Conservation (phyloP, 1,140 invertebrate genomes). For the Planococcus citri region DNA sequence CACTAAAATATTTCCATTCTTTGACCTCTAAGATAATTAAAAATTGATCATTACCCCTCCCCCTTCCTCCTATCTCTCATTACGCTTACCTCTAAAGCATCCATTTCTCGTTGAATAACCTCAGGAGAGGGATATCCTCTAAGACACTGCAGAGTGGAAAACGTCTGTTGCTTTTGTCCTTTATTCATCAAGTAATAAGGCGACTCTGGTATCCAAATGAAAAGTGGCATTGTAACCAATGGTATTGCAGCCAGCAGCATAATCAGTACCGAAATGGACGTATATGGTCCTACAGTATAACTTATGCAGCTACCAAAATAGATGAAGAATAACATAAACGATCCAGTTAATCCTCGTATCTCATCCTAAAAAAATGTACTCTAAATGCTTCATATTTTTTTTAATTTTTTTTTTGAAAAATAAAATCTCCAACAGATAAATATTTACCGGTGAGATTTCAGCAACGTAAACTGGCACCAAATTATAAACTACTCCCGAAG, state of each 20-base stretch:
- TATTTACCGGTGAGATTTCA: constrained; percentile 43
- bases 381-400: too few relatives aligned
- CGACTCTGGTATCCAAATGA: constrained; percentile 67
- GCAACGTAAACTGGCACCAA: constrained; percentile 43
- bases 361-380: too few relatives aligned
- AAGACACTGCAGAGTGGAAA: constrained; percentile 1
- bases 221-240: constrained; percentile 48
- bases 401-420: too few relatives aligned
- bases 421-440: too few relatives aligned
- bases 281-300: constrained; percentile 59
- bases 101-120: not conserved
- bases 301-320: constrained; percentile 60
- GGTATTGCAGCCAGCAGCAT: constrained; percentile 48
- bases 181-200: constrained; percentile 45
- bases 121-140: not conserved
- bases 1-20: too few relatives aligned
- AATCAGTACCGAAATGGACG: constrained; percentile 52
- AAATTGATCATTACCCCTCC: too few relatives aligned
- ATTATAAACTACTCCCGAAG: constrained; percentile 40
- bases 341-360: not conserved
- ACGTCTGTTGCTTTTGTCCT: not conserved
- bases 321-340: constrained; percentile 30
- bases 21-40: too few relatives aligned
- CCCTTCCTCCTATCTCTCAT: too few relatives aligned
- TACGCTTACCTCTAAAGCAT: not conserved